Conservation (phyloP, 2,888 invertebrate genomes). For the Luperina nickerlii region DNA sequence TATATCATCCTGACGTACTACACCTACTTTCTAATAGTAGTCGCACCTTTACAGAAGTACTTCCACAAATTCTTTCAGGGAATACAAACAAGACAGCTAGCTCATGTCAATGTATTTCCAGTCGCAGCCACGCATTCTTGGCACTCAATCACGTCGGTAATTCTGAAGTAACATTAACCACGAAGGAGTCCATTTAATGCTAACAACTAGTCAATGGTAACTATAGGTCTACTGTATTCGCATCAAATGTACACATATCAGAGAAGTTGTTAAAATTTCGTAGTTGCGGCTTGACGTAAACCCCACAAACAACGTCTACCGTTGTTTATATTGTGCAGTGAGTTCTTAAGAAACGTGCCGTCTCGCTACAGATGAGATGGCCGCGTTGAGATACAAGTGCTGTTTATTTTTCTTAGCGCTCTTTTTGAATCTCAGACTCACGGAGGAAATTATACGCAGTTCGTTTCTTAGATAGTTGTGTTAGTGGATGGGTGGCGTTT, state of each 20-base stretch:
- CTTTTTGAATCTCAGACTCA: slow-evolving; percentile 81
- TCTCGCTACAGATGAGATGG: slow-evolving; percentile 84
- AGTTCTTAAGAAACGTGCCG: slow-evolving; percentile 84
- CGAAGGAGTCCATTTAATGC: slow-evolving; percentile 57
- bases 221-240: slow-evolving; percentile 55
- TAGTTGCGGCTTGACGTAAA: slow-evolving; percentile 78
- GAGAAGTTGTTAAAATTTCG: slow-evolving; percentile 75
- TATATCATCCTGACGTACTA: slow-evolving; percentile 34
- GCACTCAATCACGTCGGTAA: slow-evolving; percentile 61
- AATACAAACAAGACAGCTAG: slow-evolving; percentile 45
- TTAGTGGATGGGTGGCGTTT: slow-evolving; percentile 63
- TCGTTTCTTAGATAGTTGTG: slow-evolving; percentile 78
- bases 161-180: slow-evolving; percentile 61
- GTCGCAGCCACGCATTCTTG: slow-evolving; percentile 55
- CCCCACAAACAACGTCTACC: slow-evolving; percentile 77
- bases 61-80: slow-evolving; percentile 50
- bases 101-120: slow-evolving; percentile 60
- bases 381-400: slow-evolving; percentile 85
- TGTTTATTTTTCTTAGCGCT: slow-evolving; percentile 85
- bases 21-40: slow-evolving; percentile 46
- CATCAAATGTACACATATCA: slow-evolving; percentile 50
- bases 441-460: slow-evolving; percentile 82
- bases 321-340: slow-evolving; percentile 82
- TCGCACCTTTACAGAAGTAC: slow-evolving; percentile 43
- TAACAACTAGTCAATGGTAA: slow-evolving; percentile 54